Evolutionary conservation across 2,888 invertebrate genomes (phyloP), one percentile per base, ranked within the genome.

Genomic region (Brachyptera putata): DNA sequence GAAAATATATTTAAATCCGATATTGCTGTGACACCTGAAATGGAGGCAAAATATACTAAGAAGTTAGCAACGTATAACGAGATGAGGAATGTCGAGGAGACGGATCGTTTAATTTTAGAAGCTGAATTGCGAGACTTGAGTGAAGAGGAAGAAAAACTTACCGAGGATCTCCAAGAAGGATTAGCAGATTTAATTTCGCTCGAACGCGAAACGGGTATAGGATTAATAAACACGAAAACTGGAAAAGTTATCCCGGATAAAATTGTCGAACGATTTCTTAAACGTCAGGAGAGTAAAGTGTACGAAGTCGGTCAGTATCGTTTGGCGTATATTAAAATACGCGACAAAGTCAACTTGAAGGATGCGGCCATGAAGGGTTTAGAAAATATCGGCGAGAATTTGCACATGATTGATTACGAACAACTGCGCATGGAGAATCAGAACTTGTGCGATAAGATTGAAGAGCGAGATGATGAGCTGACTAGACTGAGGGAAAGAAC

Each of bases 391-490:
- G 79, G 77, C 2, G 79, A 76, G 34, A 77, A 77, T 49, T 71
- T 79, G 37, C 76, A 78, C 63, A 68, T 81, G 64, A 77, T 78
- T 63, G 79, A 81, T 69, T 81, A 78, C 71, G 80, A 81, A 69
- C 80, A 80, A 67, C 69, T 81, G 61, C 79, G 79, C 69, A 76
- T 79, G 63, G 79, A 80, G 68, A 80, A 80, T 67, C 77, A 77
- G 68, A 77, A 76, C 26, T 76, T 76, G 66, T 73, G 76, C 56
- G 80, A 80, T 66, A 81, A 80, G 71, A 77, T 81, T 58, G 80
- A 81, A 68, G 80, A 81, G 66, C 71, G 79, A 65, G 80, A 80
- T 65, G 79, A 79, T 69, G 80, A 80, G 67, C 66, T 81, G 55
- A 68, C 74, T 39, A 75, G 74, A 64, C 68, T 80, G 56, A 70